phyloP scores from a whole-genome alignment of 2,113 vertebrate species.

The Daphoenositta chrysoptera region DNA sequence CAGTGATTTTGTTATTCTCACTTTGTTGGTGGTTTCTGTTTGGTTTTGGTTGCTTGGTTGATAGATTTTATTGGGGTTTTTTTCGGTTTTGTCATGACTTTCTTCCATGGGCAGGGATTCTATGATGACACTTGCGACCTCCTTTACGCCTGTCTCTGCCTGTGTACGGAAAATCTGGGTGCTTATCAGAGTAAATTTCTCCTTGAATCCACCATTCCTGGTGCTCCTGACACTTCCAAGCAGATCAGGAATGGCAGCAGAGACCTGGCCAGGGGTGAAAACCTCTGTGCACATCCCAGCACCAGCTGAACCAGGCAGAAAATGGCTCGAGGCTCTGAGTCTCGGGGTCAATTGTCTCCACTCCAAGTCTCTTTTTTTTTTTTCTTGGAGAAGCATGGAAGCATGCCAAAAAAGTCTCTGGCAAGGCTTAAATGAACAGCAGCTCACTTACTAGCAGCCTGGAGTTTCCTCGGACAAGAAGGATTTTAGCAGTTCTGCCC shows the following conservation, averaged over 20 bases:
- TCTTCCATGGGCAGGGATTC: neutral
- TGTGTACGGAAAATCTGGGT: neutral
- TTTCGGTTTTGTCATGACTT: neutral
- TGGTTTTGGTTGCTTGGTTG: neutral
- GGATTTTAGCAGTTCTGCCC: neutral
- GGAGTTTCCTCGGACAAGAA: neutral
- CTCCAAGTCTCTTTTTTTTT: conserved; percentile 37
- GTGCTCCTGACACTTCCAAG: neutral
- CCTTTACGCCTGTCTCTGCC: accelerated
- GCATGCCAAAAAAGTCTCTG: conserved; percentile 34
- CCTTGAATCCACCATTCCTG: neutral
- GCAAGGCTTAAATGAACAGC: conserved; percentile 60
- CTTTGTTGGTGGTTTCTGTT: neutral
- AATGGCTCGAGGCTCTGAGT: conserved; percentile 8
- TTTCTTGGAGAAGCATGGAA: conserved; percentile 33
- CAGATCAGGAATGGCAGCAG: neutral
- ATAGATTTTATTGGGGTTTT: neutral
- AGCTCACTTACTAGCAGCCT: neutral
- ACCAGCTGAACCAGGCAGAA: conserved; percentile 31
- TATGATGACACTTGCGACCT: neutral
- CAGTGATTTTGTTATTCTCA: neutral
- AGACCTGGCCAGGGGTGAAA: neutral
- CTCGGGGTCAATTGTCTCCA: conserved; percentile 45
- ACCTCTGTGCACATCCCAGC: neutral
- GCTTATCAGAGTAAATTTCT: neutral